Conservation (phyloP, 1,140 invertebrate species). For the Aplysia californica region DNA sequence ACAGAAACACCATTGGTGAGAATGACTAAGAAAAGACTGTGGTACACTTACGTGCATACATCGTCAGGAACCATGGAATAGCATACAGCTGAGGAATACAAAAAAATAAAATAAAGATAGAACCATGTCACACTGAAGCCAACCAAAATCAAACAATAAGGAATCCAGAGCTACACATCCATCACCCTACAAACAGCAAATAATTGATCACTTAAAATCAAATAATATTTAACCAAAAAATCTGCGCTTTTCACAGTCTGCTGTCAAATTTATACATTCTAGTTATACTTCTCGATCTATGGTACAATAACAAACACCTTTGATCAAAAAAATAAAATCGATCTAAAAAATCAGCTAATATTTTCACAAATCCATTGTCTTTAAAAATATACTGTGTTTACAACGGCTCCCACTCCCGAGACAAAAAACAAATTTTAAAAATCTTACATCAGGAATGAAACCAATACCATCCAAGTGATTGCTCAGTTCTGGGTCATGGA, state of each 20-base stretch:
- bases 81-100: conserved; percentile 81
- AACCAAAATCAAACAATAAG: too few species aligned
- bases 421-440: too few species aligned
- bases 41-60: conserved; percentile 97
- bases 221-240: not conserved
- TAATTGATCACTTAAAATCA: not conserved
- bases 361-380: not conserved
- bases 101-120: too few species aligned
- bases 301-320: too few species aligned
- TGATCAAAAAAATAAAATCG: not conserved
- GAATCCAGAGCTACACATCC: too few species aligned
- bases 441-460: conserved; percentile 91
- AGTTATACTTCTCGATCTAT: too few species aligned
- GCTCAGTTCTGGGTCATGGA: conserved; percentile 92
- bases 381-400: not conserved
- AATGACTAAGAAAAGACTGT: too few species aligned
- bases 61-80: conserved; percentile 99
- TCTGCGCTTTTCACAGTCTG: too few species aligned
- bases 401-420: too few species aligned
- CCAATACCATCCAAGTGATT: conserved; percentile 93
- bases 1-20: too few species aligned
- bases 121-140: too few species aligned
- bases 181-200: not conserved
- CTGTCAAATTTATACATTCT: too few species aligned
- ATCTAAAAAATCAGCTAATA: not conserved